phyloP scores from a whole-genome alignment of 2,888 invertebrate genomes.

The Diploptera punctata region DNA sequence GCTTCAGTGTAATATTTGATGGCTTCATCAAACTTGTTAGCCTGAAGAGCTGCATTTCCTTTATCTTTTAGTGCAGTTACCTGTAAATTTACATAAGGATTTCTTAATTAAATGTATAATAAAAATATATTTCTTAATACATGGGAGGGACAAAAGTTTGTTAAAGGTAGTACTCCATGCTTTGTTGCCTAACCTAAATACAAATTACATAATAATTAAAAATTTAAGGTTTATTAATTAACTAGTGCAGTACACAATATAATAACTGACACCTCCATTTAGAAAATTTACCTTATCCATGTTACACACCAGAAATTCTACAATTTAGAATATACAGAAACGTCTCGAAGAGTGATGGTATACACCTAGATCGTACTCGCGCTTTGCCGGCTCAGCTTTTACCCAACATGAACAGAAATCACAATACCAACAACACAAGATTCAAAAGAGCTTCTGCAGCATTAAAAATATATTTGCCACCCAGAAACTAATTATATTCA shows the following conservation, averaged over 20 bases:
- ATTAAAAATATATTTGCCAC: too few species aligned
- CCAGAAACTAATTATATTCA: too few species aligned
- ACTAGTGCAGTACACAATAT: too few species aligned
- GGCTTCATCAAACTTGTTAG: slow-evolving; percentile 80
- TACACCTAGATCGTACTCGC: neutral
- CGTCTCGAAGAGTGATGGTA: slow-evolving; percentile 1
- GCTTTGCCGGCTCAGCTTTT: too few species aligned
- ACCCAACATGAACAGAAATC: too few species aligned
- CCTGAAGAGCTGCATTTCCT: slow-evolving; percentile 84
- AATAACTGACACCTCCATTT: neutral
- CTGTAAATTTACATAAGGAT: neutral
- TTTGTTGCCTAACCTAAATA: neutral
- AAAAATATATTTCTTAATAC: too few species aligned
- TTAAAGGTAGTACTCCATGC: neutral
- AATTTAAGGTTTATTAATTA: neutral
- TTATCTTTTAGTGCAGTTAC: slow-evolving; percentile 77
- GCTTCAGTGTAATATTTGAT: slow-evolving; percentile 81
- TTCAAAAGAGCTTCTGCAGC: too few species aligned
- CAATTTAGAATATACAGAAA: slow-evolving; percentile 1
- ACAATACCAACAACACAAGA: too few species aligned
- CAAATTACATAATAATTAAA: neutral
- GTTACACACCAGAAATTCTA: neutral
- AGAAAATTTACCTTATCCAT: slow-evolving; percentile 7
- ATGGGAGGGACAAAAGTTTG: neutral
- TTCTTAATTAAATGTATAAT: neutral